These are phyloP conservation scores for Oscheius sp. DNA, from an alignment of 2,888 invertebrate genomes.

Conservation along the genomic window DNA sequence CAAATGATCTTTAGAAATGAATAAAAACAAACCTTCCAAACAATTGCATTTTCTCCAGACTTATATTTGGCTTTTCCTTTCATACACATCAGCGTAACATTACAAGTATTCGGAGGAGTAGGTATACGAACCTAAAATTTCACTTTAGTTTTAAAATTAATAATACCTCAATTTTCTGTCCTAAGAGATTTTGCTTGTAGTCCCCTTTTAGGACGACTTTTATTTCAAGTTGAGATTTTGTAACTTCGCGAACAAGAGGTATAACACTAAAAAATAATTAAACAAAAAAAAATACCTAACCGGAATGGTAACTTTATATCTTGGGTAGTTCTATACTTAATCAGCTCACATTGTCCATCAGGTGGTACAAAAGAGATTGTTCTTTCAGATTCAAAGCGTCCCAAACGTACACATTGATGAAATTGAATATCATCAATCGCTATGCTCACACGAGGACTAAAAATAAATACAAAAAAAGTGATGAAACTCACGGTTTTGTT, in stretches of 20 bases:
- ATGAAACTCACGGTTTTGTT: slow-evolving; percentile 32
- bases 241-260: slow-evolving; percentile 94
- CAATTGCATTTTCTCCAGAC: slow-evolving; percentile 97
- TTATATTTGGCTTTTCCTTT: slow-evolving; percentile 98
- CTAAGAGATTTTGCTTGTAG: slow-evolving; percentile 94
- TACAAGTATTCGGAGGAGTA: slow-evolving; percentile 96
- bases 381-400: slow-evolving; percentile 99
- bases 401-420: slow-evolving; percentile 98
- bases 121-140: slow-evolving; percentile 82
- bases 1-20: neutral
- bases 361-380: slow-evolving; percentile 99
- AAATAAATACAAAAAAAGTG: neutral
- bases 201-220: slow-evolving; percentile 96
- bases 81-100: slow-evolving; percentile 95
- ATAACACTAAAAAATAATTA: slow-evolving; percentile 80
- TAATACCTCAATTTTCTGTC: slow-evolving; percentile 92
- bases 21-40: slow-evolving; percentile 82
- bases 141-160: neutral
- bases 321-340: slow-evolving; percentile 99
- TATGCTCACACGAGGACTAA: slow-evolving; percentile 85
- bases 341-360: slow-evolving; percentile 98
- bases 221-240: slow-evolving; percentile 98
- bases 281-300: slow-evolving; percentile 2
- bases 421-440: slow-evolving; percentile 99
- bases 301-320: slow-evolving; percentile 96